Evolutionary conservation across 2,113 vertebrate species (phyloP).

Genomic region (Pycnonotus jocosus): DNA sequence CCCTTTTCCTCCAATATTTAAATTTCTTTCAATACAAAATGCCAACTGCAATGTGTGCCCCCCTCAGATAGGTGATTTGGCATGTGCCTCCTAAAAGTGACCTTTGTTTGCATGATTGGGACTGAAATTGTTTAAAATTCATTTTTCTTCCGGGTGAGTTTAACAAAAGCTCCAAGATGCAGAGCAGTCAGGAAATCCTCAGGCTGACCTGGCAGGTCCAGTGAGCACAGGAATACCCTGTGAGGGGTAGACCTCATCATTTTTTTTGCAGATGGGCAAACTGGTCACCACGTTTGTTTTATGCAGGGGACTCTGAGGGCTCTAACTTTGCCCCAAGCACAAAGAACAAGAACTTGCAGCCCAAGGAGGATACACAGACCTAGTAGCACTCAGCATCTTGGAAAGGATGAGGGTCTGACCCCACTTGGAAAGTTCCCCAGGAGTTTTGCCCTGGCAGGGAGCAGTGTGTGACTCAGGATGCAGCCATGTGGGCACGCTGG

Average conservation of each 20-base stretch:
- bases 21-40: neutral
- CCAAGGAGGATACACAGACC: neutral
- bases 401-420: neutral
- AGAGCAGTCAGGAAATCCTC: neutral
- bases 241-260: rapidly evolving
- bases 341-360: neutral
- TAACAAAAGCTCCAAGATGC: neutral
- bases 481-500: rapidly evolving
- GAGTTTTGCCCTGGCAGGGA: neutral
- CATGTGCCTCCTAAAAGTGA: neutral
- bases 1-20: neutral
- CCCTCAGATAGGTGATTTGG: neutral
- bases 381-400: neutral
- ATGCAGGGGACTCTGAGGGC: rapidly evolving
- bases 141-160: neutral
- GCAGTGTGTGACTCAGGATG: neutral
- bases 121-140: neutral
- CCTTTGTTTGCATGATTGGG: neutral
- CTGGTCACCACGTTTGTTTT: neutral
- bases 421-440: neutral
- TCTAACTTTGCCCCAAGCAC: neutral
- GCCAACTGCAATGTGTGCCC: rapidly evolving
- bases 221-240: rapidly evolving
- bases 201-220: neutral
- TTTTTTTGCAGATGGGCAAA: neutral